Evolutionary conservation across 2,888 invertebrate genomes (phyloP), one percentile per base, ranked within the genome.

Genomic region (Galeopsomyia nigrocyanea): DNA sequence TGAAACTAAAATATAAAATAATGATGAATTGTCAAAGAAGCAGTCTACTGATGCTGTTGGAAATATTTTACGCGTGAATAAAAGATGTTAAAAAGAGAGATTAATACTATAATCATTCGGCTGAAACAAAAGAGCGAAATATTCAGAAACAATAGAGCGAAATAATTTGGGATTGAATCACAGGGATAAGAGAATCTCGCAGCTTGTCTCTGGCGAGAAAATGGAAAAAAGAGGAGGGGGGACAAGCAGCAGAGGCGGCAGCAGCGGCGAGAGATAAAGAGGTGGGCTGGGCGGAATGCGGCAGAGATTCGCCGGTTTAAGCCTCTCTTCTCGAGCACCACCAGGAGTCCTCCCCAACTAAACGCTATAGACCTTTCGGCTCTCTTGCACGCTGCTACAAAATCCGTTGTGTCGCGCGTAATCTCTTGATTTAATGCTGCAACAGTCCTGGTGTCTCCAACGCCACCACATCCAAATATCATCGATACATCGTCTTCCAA

Each of bases 401-500:
- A 57, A 69, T 73, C 69, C 69, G 66, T 62, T 57, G 66, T 70
- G 73, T 73, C 73, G 69, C 26, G 21, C 66, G 66, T 73, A 70
- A 73, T 73, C 73, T 69, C 66, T 65, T 63, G 73, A 70, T 73
- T 73, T 70, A 73, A 73, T 69, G 73, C 73, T 22, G 56, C 65
- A 17, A 19, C 58, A 51, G 58, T 63, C 39, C 7, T 39, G 39
- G 39, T 10, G 1, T 39, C 1, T 13, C 13, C 21, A 17, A 10
- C 39, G 5, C 39, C 19, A 49, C 39, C n/a, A 53, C 56, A 61
- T 60, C 61, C 65, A 56, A 73, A 73, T 73, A 73, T 73, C 21
- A 65, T 68, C 68, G 64, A 61, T 39, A 39, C 39, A 10, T 39
- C 39, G 39, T 26, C 39, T 39, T 3, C 7, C 39, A 1, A 3